Conservation (phyloP, 2,888 invertebrate species). For the Drosophila eohydei region DNA sequence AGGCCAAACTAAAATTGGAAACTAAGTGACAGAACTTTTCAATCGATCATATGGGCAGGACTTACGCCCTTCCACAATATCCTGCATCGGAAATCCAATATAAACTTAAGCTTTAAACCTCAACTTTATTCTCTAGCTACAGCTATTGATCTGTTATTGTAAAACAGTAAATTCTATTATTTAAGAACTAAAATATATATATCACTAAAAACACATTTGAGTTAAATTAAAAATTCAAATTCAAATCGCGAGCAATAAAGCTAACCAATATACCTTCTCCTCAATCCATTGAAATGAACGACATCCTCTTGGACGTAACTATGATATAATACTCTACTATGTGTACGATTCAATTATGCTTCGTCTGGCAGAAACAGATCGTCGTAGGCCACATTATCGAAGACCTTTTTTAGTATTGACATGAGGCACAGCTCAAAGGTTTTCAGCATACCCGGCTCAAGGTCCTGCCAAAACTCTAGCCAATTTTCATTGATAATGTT, state of each 20-base stretch:
- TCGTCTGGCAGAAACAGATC: constrained; percentile 55
- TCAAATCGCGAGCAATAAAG: no score
- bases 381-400: constrained; percentile 57
- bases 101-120: no score
- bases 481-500: constrained; percentile 51
- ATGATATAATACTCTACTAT: background rate
- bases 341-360: background rate
- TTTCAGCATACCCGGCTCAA: constrained; percentile 37
- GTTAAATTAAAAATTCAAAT: no score
- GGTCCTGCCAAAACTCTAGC: constrained; percentile 63
- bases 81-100: no score
- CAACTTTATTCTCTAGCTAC: no score
- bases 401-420: constrained; percentile 42
- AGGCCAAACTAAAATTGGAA: constrained; percentile 83
- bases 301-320: no score
- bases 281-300: background rate
- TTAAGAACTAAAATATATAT: no score
- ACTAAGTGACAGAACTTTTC: background rate
- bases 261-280: no score
- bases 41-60: no score
- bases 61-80: background rate
- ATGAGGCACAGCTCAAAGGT: constrained; percentile 26
- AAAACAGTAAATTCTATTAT: no score
- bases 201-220: no score
- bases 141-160: no score